Conservation (phyloP, 2,888 invertebrate genomes). For the Drosophila greeni region DNA sequence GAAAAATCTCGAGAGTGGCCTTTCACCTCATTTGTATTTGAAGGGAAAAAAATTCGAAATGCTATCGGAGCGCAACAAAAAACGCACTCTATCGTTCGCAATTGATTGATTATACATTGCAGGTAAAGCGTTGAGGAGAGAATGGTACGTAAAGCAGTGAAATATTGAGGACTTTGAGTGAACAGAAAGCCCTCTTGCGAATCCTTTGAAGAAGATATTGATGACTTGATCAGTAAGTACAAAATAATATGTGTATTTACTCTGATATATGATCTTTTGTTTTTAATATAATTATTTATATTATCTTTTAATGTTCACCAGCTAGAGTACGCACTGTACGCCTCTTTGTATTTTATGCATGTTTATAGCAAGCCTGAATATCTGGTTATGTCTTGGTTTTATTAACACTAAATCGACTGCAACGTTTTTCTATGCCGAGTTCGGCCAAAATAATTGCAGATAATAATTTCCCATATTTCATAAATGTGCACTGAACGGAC, state of each 20-base stretch:
- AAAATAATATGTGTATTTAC: too few species aligned
- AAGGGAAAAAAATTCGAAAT: neutral
- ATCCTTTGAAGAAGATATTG: too few species aligned
- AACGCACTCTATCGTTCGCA: neutral
- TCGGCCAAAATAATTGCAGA: slow-evolving; percentile 38
- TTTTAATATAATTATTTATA: neutral
- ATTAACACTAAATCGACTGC: slow-evolving; percentile 62
- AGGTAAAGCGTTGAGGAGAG: neutral
- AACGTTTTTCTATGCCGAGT: slow-evolving; percentile 36
- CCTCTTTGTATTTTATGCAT: slow-evolving; percentile 1
- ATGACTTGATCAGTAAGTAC: too few species aligned
- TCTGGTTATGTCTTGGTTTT: slow-evolving; percentile 26
- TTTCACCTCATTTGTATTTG: neutral
- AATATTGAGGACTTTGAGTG: neutral
- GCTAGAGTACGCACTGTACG: neutral
- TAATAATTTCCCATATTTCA: slow-evolving; percentile 44
- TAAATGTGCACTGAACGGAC: slow-evolving; percentile 33
- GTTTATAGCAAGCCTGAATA: slow-evolving; percentile 10
- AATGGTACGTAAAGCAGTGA: too few species aligned
- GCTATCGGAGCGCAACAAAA: neutral
- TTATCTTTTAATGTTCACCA: too few species aligned
- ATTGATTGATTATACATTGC: neutral
- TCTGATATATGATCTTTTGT: neutral
- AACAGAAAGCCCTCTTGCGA: neutral
- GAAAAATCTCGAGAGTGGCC: neutral